These are phyloP conservation scores for Hydractinia echinata DNA, from an alignment of 30 jellyfish, hydroid and myxozoan species.

Conservation along the genomic window DNA sequence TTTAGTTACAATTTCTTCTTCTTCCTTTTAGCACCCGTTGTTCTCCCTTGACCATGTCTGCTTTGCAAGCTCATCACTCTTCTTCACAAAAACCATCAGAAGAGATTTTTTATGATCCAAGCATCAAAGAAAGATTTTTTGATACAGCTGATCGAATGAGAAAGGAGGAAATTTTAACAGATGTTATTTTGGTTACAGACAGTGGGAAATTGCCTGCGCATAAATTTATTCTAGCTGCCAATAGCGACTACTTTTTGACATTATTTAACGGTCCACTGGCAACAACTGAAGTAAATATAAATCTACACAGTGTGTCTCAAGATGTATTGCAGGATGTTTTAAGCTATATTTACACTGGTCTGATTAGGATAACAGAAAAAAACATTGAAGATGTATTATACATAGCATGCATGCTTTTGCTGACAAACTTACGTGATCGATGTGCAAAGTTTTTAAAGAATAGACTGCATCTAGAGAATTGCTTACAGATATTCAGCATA, in stretches of 20 bases:
- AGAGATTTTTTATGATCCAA: conserved; percentile 11
- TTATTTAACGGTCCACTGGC: conserved; percentile 52
- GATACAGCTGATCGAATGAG: conserved; percentile 16
- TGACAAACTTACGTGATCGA: conserved; percentile 49
- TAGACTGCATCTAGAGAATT: conserved; percentile 55
- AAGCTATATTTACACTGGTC: conserved; percentile 73
- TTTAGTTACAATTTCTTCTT: too few species aligned
- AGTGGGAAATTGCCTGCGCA: conserved; percentile 69
- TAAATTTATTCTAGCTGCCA: conserved; percentile 56
- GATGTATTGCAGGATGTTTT: conserved; percentile 44
- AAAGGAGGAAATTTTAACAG: conserved; percentile 39
- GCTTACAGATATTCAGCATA: conserved; percentile 58
- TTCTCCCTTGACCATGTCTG: too few species aligned
- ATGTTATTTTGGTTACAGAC: conserved; percentile 58
- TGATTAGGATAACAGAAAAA: conserved; percentile 46
- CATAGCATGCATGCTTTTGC: conserved; percentile 74
- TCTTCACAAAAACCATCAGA: not conserved
- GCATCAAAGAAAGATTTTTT: conserved; percentile 7
- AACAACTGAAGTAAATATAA: conserved; percentile 28
- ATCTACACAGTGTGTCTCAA: conserved; percentile 47
- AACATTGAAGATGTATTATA: conserved; percentile 71
- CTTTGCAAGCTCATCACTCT: not conserved
- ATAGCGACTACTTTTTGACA: conserved; percentile 79
- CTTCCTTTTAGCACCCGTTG: too few species aligned
- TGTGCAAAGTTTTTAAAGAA: conserved; percentile 59